phyloP scores from a whole-genome alignment of 2,797 vertebrate genomes.

The Menidia menidia region DNA sequence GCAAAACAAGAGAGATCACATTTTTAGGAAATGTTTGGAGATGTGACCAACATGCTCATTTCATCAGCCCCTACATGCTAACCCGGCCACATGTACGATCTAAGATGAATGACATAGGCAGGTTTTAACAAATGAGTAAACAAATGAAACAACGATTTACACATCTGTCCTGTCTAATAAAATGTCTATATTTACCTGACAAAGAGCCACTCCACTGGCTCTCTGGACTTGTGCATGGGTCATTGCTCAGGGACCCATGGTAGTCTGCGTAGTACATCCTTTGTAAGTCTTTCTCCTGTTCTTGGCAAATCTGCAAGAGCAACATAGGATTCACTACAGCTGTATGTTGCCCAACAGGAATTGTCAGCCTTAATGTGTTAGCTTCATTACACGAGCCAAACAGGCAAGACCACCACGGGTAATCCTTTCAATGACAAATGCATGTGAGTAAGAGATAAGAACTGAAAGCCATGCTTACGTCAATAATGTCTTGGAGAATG shows the following conservation, averaged over 20 bases:
- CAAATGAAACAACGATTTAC: not conserved
- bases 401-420: constrained; percentile 65
- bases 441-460: constrained; percentile 29
- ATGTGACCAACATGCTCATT: not conserved
- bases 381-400: constrained; percentile 34
- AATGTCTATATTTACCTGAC: constrained; percentile 80
- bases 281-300: not conserved
- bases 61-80: not conserved
- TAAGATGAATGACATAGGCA: not conserved
- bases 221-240: constrained; percentile 78
- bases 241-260: constrained; percentile 88
- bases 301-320: constrained; percentile 1
- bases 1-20: constrained; percentile 27
- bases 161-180: not conserved
- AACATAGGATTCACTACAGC: not conserved
- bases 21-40: not conserved
- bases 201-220: constrained; percentile 80
- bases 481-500: constrained; percentile 60
- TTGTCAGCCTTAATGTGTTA: not conserved
- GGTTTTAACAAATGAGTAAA: too few species aligned
- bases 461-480: constrained; percentile 70
- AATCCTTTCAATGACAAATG: constrained; percentile 79
- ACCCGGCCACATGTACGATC: not conserved
- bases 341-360: not conserved
- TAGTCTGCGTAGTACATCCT: constrained; percentile 66